These are phyloP conservation scores for Lineus longissimus DNA, from an alignment of 1,140 invertebrate genomes.

Conservation along the genomic window DNA sequence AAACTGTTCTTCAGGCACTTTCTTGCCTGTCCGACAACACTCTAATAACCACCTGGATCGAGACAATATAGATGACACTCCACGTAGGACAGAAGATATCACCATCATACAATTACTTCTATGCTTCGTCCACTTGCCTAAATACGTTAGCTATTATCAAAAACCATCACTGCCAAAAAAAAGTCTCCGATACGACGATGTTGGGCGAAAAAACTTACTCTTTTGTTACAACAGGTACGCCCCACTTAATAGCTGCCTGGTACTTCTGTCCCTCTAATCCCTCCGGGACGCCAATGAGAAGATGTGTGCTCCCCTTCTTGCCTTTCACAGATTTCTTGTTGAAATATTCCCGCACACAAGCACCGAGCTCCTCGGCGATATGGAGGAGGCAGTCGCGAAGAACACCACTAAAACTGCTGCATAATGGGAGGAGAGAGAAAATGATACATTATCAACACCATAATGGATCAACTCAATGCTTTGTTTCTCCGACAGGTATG, in stretches of 20 bases:
- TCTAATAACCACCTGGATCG: too few relatives aligned
- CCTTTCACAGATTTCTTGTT: slow-evolving; percentile 28
- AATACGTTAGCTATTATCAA: too few relatives aligned
- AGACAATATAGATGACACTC: too few relatives aligned
- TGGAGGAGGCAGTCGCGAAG: slow-evolving; percentile 70
- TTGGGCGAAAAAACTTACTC: slow-evolving; percentile 48
- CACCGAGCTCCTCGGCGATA: slow-evolving; percentile 68
- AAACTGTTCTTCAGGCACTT: too few relatives aligned
- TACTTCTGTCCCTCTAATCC: slow-evolving; percentile 72
- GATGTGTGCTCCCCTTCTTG: slow-evolving; percentile 66
- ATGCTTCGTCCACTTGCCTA: too few relatives aligned
- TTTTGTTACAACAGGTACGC: slow-evolving; percentile 68
- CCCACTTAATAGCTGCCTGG: slow-evolving; percentile 77
- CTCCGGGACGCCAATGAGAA: slow-evolving; percentile 66
- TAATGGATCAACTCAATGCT: slow-evolving; percentile 1
- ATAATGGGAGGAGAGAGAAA: slow-evolving; percentile 18
- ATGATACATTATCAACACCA: neutral
- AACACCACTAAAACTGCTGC: slow-evolving; percentile 64
- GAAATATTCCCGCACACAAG: slow-evolving; percentile 41
- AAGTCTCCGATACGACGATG: too few relatives aligned
- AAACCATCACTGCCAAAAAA: too few relatives aligned
- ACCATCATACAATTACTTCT: too few relatives aligned
- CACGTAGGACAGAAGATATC: too few relatives aligned
- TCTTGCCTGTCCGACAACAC: too few relatives aligned
- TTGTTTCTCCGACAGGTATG: slow-evolving; percentile 4